Percentiles rank a stretch among this genome's conserved stretches.
phyloP scores from a whole-genome alignment of 92 coral and sea anemone genomes.

The Palythoa caribaeorum region DNA sequence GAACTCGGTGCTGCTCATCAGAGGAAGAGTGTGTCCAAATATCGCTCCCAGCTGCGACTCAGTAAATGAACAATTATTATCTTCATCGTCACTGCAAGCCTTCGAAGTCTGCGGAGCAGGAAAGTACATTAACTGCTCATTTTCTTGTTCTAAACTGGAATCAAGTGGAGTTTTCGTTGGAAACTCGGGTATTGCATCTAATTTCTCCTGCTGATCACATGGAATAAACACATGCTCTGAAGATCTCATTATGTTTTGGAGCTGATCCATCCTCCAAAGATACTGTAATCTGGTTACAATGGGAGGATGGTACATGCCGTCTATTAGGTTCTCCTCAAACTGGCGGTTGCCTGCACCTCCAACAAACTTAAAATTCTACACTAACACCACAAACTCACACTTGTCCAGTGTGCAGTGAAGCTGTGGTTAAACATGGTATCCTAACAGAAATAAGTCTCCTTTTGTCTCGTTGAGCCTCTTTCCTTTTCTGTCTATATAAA shows the following conservation, averaged over 20 bases:
- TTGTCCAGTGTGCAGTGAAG: constrained; percentile 32
- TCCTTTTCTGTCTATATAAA: constrained; percentile 30
- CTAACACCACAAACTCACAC: constrained; percentile 54
- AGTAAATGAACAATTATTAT: constrained; percentile 13
- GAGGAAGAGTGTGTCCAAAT: not conserved
- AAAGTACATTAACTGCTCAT: not conserved
- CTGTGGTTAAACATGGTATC: constrained; percentile 37
- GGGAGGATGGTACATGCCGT: constrained; percentile 36
- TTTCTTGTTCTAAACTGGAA: not conserved
- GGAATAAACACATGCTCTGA: constrained; percentile 4
- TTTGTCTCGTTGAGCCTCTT: constrained; percentile 44
- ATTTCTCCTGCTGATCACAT: constrained; percentile 9
- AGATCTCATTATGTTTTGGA: constrained; percentile 17
- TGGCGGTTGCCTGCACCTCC: constrained; percentile 70
- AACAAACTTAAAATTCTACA: constrained; percentile 60
- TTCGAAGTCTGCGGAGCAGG: constrained; percentile 3
- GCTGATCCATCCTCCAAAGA: constrained; percentile 44
- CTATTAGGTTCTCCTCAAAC: constrained; percentile 48
- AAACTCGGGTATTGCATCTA: not conserved
- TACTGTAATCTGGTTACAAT: constrained; percentile 24
- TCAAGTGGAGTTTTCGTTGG: not conserved
- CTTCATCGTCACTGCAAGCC: not conserved
- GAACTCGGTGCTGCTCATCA: not conserved
- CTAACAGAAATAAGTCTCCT: constrained; percentile 65
- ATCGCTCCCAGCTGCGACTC: constrained; percentile 19